Evolutionary conservation across 2,113 vertebrate species (phyloP).

Genomic region (Rhodinocichla rosea): DNA sequence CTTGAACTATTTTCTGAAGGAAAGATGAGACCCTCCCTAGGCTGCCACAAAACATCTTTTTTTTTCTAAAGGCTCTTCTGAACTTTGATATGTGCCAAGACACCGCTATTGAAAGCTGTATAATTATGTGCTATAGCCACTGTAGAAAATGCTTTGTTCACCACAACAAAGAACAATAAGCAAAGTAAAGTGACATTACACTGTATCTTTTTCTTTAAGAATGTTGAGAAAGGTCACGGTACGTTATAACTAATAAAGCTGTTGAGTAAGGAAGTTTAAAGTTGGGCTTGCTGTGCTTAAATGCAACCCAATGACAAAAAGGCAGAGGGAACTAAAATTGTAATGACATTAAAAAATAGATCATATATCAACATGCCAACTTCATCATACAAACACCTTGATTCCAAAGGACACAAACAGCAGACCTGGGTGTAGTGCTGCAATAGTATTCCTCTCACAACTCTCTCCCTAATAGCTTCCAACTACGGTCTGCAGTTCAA

Average conservation of each 20-base stretch:
- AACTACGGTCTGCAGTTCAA: constrained; percentile 1
- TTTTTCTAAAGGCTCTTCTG: constrained; percentile 86
- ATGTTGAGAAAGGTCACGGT: constrained; percentile 80
- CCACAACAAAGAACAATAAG: constrained; percentile 86
- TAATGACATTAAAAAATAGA: constrained; percentile 76
- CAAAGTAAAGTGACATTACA: constrained; percentile 82
- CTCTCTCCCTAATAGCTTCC: constrained; percentile 17
- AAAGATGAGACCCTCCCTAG: constrained; percentile 96
- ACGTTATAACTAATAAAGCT: constrained; percentile 82
- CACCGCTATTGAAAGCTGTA: constrained; percentile 85
- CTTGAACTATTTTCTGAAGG: constrained; percentile 92
- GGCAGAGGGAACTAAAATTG: constrained; percentile 71
- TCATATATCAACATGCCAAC: constrained; percentile 61
- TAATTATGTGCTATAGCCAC: constrained; percentile 85
- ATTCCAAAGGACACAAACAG: constrained; percentile 56
- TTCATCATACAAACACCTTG: constrained; percentile 76
- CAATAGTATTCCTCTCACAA: neutral
- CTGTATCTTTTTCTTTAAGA: constrained; percentile 86
- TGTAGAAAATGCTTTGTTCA: constrained; percentile 84
- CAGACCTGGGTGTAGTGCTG: neutral
- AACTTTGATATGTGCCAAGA: constrained; percentile 86
- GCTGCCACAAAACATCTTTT: constrained; percentile 94
- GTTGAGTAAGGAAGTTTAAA: constrained; percentile 84
- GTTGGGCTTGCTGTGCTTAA: constrained; percentile 76
- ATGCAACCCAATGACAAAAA: constrained; percentile 79